phyloP scores from a whole-genome alignment of 2,888 invertebrate species.

The Athalia circularis region DNA sequence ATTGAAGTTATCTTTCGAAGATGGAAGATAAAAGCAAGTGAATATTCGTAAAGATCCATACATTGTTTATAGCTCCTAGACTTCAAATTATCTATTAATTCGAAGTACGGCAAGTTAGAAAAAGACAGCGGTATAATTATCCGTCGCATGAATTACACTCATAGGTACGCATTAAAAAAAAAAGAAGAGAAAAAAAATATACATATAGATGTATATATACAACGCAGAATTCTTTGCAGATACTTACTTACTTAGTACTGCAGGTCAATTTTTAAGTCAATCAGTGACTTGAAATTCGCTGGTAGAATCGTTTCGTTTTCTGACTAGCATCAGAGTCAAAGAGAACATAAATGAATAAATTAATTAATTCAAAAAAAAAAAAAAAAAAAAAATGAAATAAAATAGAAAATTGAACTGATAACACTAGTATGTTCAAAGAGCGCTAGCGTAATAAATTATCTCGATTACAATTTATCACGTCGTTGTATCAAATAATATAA shows the following conservation, averaged over 20 bases:
- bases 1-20: too few relatives aligned
- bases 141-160: background rate
- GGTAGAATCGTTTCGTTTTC: background rate
- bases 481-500: too few relatives aligned
- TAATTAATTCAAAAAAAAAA: background rate
- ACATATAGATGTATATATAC: background rate
- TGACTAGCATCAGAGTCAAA: conserved; percentile 19
- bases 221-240: background rate
- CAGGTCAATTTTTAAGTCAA: background rate
- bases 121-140: background rate
- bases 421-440: background rate
- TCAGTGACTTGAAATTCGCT: too few relatives aligned
- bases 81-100: too few relatives aligned
- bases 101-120: too few relatives aligned
- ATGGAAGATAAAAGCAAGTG: too few relatives aligned
- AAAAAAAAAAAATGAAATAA: background rate
- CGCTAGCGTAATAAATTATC: too few relatives aligned
- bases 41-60: background rate
- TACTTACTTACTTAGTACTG: too few relatives aligned
- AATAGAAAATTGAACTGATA: background rate
- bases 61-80: conserved; percentile 54
- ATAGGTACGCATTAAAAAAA: background rate
- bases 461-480: too few relatives aligned
- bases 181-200: background rate
- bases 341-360: conserved; percentile 22